phyloP scores from a whole-genome alignment of 2,888 invertebrate genomes.

The Tenthredo mesomela region DNA sequence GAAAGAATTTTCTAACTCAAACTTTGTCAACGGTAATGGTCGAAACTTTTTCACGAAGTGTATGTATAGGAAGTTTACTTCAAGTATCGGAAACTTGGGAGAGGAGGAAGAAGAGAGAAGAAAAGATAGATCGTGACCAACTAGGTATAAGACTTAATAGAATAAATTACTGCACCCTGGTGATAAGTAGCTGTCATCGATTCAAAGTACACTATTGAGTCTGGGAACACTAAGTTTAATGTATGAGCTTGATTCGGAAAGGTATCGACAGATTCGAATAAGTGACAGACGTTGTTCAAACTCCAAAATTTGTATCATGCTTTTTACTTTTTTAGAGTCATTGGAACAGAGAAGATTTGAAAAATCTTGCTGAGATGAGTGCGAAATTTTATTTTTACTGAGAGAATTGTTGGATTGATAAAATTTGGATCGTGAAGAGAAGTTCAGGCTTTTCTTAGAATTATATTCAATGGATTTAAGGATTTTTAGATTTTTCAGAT shows the following conservation, averaged over 20 bases:
- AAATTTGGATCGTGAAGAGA: background rate
- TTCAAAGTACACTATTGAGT: slow-evolving; percentile 17
- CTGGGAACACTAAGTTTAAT: background rate
- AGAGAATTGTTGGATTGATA: background rate
- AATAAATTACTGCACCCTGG: slow-evolving; percentile 38
- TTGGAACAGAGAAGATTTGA: background rate
- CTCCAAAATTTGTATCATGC: background rate
- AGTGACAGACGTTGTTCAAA: background rate
- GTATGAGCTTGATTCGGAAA: background rate
- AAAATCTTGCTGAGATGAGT: background rate
- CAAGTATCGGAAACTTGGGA: background rate
- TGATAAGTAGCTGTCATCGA: slow-evolving; percentile 34
- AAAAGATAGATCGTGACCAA: slow-evolving; percentile 10
- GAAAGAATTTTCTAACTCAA: background rate
- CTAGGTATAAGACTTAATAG: slow-evolving; percentile 21
- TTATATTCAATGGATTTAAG: background rate
- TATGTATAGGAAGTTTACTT: background rate
- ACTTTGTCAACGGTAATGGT: background rate
- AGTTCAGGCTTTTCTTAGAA: background rate
- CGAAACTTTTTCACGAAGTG: slow-evolving; percentile 1
- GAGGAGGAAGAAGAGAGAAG: background rate
- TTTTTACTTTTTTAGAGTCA: background rate
- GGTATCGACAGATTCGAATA: background rate
- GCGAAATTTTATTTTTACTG: background rate
- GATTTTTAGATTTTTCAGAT: background rate